phyloP scores from a whole-genome alignment of 2,888 invertebrate species.

The Patella ulyssiponensis region DNA sequence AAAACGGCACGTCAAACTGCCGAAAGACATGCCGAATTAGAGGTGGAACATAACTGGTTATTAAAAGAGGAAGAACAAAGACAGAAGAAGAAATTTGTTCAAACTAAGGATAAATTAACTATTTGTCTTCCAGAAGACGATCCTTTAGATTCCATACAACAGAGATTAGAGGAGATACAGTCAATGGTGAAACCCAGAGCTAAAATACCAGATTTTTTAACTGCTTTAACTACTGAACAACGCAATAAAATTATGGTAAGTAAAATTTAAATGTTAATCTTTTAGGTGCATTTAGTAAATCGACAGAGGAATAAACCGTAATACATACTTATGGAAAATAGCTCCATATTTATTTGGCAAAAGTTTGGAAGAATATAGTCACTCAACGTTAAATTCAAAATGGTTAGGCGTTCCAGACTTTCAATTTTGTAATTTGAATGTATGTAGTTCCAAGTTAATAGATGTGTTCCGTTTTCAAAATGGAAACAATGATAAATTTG shows the following conservation, averaged over 20 bases:
- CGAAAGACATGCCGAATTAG: constrained; percentile 54
- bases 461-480: no score
- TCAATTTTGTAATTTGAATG: no score
- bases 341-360: no score
- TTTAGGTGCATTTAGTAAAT: no score
- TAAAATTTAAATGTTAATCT: constrained; percentile 1
- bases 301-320: no score
- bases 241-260: constrained; percentile 54
- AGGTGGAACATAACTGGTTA: constrained; percentile 63
- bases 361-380: no score
- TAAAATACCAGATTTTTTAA: constrained; percentile 51
- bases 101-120: constrained; percentile 48
- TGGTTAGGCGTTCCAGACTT: no score
- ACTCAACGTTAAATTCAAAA: no score
- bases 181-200: constrained; percentile 60
- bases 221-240: constrained; percentile 51
- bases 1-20: constrained; percentile 45
- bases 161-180: constrained; percentile 56
- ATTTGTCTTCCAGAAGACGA: constrained; percentile 62
- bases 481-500: no score
- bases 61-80: constrained; percentile 52
- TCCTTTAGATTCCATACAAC: constrained; percentile 51
- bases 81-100: constrained; percentile 45
- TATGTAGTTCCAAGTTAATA: no score
- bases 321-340: no score